phyloP scores from a whole-genome alignment of 2,113 vertebrate species.

The Odobenus rosmarus region DNA sequence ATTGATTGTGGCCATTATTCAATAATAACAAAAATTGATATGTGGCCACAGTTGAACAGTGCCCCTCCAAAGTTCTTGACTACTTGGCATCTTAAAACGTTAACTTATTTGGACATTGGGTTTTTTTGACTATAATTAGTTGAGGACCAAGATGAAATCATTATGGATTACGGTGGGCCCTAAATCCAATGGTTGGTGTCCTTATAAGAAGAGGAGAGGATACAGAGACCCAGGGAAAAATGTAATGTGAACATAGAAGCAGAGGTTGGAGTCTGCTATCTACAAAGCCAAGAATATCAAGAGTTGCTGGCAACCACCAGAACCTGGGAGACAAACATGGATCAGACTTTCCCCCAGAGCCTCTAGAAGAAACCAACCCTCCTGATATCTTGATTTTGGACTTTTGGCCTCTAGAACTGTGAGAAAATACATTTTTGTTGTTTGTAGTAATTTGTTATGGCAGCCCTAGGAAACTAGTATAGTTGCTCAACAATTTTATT shows the following conservation, averaged over 20 bases:
- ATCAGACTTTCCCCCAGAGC: neutral
- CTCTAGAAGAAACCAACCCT: neutral
- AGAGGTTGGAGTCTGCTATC: neutral
- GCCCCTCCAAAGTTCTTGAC: neutral
- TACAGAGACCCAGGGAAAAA: neutral
- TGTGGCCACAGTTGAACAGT: neutral
- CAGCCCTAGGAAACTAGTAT: neutral
- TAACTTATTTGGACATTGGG: neutral
- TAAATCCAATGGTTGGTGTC: neutral
- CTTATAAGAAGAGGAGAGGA: neutral
- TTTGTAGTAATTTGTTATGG: neutral
- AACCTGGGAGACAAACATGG: neutral
- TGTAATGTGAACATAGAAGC: neutral
- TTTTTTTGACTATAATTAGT: neutral
- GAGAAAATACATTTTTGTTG: neutral
- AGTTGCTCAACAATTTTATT: constrained; percentile 22
- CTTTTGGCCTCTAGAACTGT: neutral
- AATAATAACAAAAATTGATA: neutral
- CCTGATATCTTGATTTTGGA: neutral
- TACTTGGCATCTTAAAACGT: neutral
- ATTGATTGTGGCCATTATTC: neutral
- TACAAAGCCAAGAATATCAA: neutral
- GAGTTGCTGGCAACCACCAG: neutral
- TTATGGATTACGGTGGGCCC: neutral
- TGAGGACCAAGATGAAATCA: neutral